These are phyloP conservation scores for Vultur gryphus DNA, from an alignment of 2,797 vertebrate species.

Conservation along the genomic window DNA sequence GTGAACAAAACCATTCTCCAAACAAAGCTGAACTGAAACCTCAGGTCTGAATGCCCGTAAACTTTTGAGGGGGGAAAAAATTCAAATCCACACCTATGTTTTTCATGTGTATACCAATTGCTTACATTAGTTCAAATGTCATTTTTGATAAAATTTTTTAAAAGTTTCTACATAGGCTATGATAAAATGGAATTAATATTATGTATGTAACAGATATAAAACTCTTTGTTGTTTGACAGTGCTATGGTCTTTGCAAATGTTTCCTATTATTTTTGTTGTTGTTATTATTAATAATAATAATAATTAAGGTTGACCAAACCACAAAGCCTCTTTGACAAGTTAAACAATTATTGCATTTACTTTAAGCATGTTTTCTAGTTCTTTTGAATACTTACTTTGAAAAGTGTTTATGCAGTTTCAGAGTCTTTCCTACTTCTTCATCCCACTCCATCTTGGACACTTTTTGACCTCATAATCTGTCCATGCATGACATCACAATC, in stretches of 20 bases:
- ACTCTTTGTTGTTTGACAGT: not conserved
- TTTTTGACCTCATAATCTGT: slow-evolving; percentile 57
- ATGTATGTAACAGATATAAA: not conserved
- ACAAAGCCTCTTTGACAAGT: not conserved
- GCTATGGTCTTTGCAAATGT: not conserved
- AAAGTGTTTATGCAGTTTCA: not conserved
- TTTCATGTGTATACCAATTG: not conserved
- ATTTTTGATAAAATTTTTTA: not conserved
- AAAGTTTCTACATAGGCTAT: not conserved
- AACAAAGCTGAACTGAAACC: not conserved
- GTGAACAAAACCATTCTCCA: not conserved
- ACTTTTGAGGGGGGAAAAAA: not conserved
- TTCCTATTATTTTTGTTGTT: not conserved
- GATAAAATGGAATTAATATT: not conserved
- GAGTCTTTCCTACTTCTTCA: slow-evolving; percentile 10
- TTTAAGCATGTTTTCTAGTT: not conserved
- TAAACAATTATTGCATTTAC: not conserved
- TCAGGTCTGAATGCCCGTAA: not conserved
- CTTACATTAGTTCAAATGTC: not conserved
- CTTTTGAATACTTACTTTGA: not conserved
- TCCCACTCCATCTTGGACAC: not conserved
- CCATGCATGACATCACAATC: slow-evolving; percentile 45
- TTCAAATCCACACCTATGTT: not conserved
- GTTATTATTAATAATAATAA: not conserved
- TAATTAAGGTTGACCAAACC: not conserved